Conservation (phyloP, 2,888 invertebrate species). For the Monochamus alternatus region DNA sequence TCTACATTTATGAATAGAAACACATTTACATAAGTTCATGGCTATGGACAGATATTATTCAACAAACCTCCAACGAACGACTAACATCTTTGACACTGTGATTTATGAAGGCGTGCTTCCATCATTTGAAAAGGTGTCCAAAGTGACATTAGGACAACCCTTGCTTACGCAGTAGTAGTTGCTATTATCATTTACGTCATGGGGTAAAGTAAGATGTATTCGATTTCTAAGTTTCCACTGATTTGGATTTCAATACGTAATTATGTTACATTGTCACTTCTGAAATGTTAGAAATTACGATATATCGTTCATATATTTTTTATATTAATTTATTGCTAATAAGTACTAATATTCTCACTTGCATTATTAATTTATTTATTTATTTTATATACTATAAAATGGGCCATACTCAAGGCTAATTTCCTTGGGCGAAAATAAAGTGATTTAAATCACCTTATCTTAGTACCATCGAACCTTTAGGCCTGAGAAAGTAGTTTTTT, state of each 20-base stretch:
- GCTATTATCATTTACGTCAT: constrained; percentile 1
- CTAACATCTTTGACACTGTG: constrained; percentile 37
- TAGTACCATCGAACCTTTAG: too few species aligned
- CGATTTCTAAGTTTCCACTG: background rate
- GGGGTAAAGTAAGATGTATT: background rate
- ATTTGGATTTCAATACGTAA: background rate
- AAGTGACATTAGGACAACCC: background rate
- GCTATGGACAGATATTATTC: constrained; percentile 49
- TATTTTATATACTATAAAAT: too few species aligned
- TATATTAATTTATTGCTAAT: too few species aligned
- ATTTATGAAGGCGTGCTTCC: constrained; percentile 38
- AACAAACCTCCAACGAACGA: constrained; percentile 36
- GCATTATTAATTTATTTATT: too few species aligned
- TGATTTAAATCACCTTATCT: too few species aligned
- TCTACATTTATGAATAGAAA: constrained; percentile 60
- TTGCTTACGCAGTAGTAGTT: constrained; percentile 16
- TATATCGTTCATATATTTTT: background rate
- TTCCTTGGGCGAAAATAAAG: too few species aligned
- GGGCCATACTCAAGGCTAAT: too few species aligned
- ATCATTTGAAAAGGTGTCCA: constrained; percentile 7
- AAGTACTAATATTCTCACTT: too few species aligned
- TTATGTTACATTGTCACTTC: background rate
- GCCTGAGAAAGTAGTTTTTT: too few species aligned
- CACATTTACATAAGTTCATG: constrained; percentile 63
- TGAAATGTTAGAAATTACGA: background rate